These are phyloP conservation scores for Etia nguti DNA, from an alignment of 2,113 vertebrate genomes.

Conservation along the genomic window DNA sequence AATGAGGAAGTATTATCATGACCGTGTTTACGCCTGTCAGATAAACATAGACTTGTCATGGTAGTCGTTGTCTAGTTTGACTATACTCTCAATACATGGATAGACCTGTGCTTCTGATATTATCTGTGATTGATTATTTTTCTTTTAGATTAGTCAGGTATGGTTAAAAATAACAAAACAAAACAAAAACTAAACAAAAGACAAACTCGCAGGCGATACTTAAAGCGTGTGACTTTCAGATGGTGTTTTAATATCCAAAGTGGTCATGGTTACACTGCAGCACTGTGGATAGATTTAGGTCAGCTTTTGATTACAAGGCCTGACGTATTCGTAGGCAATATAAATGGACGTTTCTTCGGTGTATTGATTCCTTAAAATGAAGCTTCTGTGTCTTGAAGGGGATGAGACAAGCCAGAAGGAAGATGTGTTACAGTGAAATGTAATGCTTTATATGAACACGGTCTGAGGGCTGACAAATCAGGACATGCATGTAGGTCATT, in stretches of 20 bases:
- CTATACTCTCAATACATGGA: slow-evolving; percentile 43
- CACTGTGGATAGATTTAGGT: slow-evolving; percentile 47
- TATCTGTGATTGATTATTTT: slow-evolving; percentile 37
- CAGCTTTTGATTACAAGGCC: background rate
- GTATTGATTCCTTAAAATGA: background rate
- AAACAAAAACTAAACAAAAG: background rate
- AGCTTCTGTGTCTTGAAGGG: background rate
- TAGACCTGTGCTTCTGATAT: slow-evolving; percentile 41
- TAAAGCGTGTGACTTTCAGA: background rate
- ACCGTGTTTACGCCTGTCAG: slow-evolving; percentile 24
- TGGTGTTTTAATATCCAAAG: slow-evolving; percentile 18
- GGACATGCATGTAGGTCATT: background rate
- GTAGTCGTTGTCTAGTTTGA: slow-evolving; percentile 51
- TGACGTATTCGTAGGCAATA: background rate
- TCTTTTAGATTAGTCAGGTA: slow-evolving; percentile 21
- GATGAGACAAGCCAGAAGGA: background rate
- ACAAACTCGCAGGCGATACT: slow-evolving; percentile 3
- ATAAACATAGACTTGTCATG: slow-evolving; percentile 54
- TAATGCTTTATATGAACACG: background rate
- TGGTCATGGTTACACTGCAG: background rate
- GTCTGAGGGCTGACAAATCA: background rate
- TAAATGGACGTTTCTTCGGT: background rate
- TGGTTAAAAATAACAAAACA: background rate
- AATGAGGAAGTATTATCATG: slow-evolving; percentile 12
- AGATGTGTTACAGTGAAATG: background rate